Percentiles rank a stretch among this genome's conserved stretches.
Conservation (phyloP, 2,113 vertebrate species). For the Electrona antarctica region DNA sequence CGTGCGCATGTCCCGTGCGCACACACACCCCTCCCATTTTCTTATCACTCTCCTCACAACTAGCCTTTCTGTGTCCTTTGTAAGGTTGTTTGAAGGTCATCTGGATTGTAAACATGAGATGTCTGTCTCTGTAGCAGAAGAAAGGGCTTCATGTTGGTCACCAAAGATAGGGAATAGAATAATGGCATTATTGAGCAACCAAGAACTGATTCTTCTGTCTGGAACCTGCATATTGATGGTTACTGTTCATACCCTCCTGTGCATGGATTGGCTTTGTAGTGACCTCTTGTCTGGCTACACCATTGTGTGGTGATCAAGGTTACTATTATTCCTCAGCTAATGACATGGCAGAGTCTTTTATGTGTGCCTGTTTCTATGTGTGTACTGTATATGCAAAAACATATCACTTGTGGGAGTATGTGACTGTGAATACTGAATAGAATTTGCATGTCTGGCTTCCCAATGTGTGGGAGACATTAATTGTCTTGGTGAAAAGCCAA, state of each 20-base stretch:
- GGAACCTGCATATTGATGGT: constrained; percentile 54
- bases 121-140: constrained; percentile 22
- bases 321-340: constrained; percentile 48
- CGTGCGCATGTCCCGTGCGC: too few relatives aligned
- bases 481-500: constrained; percentile 23
- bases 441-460: neutral
- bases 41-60: too few relatives aligned
- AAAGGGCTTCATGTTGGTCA: constrained; percentile 37
- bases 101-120: constrained; percentile 25
- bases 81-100: constrained; percentile 36
- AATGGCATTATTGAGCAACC: constrained; percentile 41
- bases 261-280: constrained; percentile 23
- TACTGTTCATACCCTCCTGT: constrained; percentile 48
- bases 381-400: neutral
- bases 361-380: neutral
- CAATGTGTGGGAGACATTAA: constrained; percentile 37
- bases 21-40: too few relatives aligned
- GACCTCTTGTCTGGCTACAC: constrained; percentile 47
- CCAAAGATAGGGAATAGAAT: constrained; percentile 30
- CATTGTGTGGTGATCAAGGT: constrained; percentile 44
- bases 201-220: constrained; percentile 50
- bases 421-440: neutral
- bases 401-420: neutral
- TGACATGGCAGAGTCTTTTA: constrained; percentile 36
- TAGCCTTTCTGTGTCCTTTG: constrained; percentile 44